Evolutionary conservation across 2,888 invertebrate genomes (phyloP).

Genomic region (Zygothrica quintamaculata): DNA sequence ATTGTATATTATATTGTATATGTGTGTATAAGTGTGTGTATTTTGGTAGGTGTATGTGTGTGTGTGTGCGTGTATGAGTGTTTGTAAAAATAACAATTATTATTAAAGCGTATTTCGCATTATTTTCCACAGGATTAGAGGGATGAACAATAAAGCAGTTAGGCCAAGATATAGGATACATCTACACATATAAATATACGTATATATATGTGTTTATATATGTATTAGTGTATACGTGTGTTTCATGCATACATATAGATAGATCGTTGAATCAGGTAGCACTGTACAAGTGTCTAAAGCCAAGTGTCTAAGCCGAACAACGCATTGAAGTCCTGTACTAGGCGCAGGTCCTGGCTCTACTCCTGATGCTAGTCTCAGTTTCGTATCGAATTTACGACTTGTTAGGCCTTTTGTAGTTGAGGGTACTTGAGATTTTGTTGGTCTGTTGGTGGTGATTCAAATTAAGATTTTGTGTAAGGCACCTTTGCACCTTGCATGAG

Average conservation of each 20-base stretch:
- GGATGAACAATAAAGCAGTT: conserved; percentile 72
- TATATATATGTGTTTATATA: conserved; percentile 13
- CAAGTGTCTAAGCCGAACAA: conserved; percentile 71
- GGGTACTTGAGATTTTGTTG: conserved; percentile 51
- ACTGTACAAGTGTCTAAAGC: conserved; percentile 67
- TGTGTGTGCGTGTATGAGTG: conserved; percentile 16
- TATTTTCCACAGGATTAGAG: conserved; percentile 79
- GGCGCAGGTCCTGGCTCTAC: neutral
- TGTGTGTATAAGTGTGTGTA: neutral
- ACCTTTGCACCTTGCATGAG: conserved; percentile 63
- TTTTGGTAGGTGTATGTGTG: conserved; percentile 1
- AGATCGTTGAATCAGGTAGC: conserved; percentile 37
- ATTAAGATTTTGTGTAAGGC: conserved; percentile 65
- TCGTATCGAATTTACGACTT: conserved; percentile 60
- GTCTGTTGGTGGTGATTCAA: conserved; percentile 66
- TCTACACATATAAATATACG: neutral
- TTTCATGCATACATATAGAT: neutral
- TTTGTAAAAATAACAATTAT: conserved; percentile 78
- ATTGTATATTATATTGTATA: conserved; percentile 47
- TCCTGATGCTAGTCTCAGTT: neutral
- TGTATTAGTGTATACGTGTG: too few relatives aligned
- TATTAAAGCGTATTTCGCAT: conserved; percentile 80
- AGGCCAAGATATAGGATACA: conserved; percentile 31
- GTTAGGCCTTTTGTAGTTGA: conserved; percentile 45
- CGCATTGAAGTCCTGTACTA: conserved; percentile 22